These are phyloP conservation scores for Catharus fuscescens DNA, from an alignment of 2,113 vertebrate genomes.

Conservation along the genomic window DNA sequence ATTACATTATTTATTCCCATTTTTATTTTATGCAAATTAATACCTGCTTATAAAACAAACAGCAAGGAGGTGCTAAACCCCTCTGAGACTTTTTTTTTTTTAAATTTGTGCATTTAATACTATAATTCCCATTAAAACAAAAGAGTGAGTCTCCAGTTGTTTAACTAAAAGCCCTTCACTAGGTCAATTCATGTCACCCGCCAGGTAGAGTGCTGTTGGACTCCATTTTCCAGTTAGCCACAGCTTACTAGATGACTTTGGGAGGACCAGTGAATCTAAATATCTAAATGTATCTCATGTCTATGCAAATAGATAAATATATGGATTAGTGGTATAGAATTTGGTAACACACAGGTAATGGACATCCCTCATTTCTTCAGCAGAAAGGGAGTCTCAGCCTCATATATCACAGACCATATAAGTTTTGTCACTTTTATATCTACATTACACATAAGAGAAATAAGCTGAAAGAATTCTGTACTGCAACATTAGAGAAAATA, in stretches of 20 bases:
- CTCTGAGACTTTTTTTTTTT: neutral
- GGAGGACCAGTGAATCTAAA: neutral
- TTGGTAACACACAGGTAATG: neutral
- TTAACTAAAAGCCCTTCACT: neutral
- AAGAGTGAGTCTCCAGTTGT: neutral
- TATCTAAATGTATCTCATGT: neutral
- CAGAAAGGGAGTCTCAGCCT: neutral
- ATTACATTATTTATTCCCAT: slow-evolving; percentile 30
- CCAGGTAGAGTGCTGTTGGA: neutral
- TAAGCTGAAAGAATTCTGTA: neutral
- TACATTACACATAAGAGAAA: neutral
- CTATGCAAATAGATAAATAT: neutral
- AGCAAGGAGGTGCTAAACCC: neutral
- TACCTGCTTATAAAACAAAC: neutral
- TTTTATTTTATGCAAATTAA: slow-evolving; percentile 54
- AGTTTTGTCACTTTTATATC: neutral
- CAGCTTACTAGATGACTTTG: neutral
- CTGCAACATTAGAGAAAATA: neutral
- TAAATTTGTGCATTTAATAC: neutral
- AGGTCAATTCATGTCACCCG: neutral
- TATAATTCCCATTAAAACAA: neutral
- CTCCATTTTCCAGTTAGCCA: neutral
- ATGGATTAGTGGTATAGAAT: neutral
- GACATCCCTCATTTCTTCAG: neutral
- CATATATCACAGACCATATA: neutral